Percentiles rank a stretch among this genome's conserved stretches.
phyloP scores from a whole-genome alignment of 2,888 invertebrate genomes.

The Allacma fusca region DNA sequence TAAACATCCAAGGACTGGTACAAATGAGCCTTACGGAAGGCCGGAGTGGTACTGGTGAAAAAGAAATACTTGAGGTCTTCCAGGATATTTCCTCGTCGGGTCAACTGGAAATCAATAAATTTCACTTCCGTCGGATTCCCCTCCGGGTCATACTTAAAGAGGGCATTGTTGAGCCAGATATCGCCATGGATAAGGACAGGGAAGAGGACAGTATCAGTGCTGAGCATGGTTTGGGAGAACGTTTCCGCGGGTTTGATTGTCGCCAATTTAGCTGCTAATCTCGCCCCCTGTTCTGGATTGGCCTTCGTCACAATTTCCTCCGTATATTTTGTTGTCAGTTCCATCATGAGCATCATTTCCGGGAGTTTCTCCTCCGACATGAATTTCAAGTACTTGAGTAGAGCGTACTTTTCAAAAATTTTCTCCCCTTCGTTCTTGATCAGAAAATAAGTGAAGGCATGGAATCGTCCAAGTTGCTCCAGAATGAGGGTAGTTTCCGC shows the following conservation, averaged over 20 bases:
- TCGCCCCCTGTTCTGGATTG: constrained; percentile 25
- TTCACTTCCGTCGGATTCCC: constrained; percentile 45
- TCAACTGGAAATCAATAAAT: constrained; percentile 56
- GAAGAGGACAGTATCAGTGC: constrained; percentile 41
- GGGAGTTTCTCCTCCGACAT: not conserved
- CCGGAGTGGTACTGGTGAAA: constrained; percentile 52
- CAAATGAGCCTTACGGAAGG: constrained; percentile 52
- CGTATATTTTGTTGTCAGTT: not conserved
- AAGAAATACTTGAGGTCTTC: constrained; percentile 56
- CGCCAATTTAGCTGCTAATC: not conserved
- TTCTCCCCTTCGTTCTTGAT: constrained; percentile 42
- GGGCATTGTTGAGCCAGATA: constrained; percentile 57
- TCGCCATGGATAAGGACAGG: constrained; percentile 55
- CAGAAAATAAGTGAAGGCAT: constrained; percentile 49
- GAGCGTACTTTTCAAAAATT: constrained; percentile 33
- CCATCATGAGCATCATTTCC: constrained; percentile 19
- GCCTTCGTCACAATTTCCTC: not conserved
- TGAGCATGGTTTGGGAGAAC: not conserved
- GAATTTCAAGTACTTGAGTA: not conserved
- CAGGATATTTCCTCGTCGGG: constrained; percentile 49
- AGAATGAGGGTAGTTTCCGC: constrained; percentile 45
- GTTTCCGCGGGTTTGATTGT: not conserved
- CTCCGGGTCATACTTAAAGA: constrained; percentile 51
- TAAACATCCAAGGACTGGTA: constrained; percentile 47
- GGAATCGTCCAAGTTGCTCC: constrained; percentile 48